Conservation (phyloP, 2,888 invertebrate genomes). For the Lasioglossum malachurum region DNA sequence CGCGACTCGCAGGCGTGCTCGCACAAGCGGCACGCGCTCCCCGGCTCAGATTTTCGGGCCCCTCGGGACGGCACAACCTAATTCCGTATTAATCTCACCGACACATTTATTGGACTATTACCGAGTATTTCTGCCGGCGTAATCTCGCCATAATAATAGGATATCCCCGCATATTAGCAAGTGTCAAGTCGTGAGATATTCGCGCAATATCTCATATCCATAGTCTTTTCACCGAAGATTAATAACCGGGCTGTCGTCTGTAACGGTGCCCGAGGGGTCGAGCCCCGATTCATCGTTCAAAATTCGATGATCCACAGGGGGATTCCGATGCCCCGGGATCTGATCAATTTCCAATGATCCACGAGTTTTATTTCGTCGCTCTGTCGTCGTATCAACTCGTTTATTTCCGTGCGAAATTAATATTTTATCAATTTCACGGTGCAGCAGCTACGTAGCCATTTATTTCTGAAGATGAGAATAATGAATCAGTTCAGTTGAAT, state of each 20-base stretch:
- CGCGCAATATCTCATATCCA: constrained; percentile 36
- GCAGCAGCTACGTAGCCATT: background rate
- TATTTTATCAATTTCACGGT: background rate
- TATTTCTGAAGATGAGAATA: background rate
- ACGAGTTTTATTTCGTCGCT: background rate
- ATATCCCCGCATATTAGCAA: constrained; percentile 51
- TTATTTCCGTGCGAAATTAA: background rate
- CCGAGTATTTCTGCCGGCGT: constrained; percentile 42
- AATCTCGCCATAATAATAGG: constrained; percentile 45
- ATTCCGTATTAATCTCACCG: constrained; percentile 43
- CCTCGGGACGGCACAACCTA: background rate
- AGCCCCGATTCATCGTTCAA: constrained; percentile 35
- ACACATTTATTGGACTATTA: constrained; percentile 51
- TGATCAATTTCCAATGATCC: constrained; percentile 5
- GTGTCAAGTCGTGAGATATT: constrained; percentile 50
- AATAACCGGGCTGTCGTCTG: constrained; percentile 27
- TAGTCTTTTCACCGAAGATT: constrained; percentile 51
- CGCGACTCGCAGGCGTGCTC: background rate
- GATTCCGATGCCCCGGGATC: background rate
- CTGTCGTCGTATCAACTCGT: background rate
- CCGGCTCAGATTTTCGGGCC: background rate
- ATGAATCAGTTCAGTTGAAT: background rate
- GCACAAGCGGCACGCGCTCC: background rate
- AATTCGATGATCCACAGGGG: constrained; percentile 24
- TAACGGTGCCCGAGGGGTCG: background rate